Conservation (phyloP, 2,888 invertebrate genomes). For the Lasioglossum vierecki region DNA sequence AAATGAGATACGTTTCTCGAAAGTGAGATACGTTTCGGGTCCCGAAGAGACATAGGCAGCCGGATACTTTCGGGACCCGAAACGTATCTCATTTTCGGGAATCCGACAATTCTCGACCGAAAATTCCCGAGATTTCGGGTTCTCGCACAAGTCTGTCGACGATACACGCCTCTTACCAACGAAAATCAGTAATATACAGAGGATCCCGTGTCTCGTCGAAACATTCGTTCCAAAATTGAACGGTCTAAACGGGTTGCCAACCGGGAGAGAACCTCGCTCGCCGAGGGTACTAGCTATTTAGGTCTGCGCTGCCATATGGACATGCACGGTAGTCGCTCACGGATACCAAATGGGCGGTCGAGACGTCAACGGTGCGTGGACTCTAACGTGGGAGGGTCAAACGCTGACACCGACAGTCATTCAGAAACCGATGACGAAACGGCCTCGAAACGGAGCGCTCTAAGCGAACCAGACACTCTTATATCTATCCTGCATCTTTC, state of each 20-base stretch:
- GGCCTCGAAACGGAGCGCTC: constrained; percentile 71
- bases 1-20: too few species aligned
- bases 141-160: too few species aligned
- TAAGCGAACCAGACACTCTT: not conserved
- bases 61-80: too few species aligned
- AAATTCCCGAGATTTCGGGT: too few species aligned
- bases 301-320: not conserved
- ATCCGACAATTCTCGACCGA: too few species aligned
- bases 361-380: constrained; percentile 40
- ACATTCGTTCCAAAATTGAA: not conserved
- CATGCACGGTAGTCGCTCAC: constrained; percentile 1
- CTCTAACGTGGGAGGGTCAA: constrained; percentile 61
- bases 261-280: not conserved
- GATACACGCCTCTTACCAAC: not conserved
- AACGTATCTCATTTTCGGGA: too few species aligned
- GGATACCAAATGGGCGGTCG: constrained; percentile 23
- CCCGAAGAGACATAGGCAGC: too few species aligned
- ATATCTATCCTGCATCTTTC: not conserved
- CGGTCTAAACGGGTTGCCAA: not conserved
- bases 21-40: too few species aligned
- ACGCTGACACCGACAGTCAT: constrained; percentile 5
- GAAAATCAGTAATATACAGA: not conserved
- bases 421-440: constrained; percentile 42
- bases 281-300: not conserved
- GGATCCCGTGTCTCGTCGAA: not conserved